Evolutionary conservation across 2,797 vertebrate species (phyloP), one percentile per base, ranked within the genome.

Genomic region (Hoplostethus mediterraneus): DNA sequence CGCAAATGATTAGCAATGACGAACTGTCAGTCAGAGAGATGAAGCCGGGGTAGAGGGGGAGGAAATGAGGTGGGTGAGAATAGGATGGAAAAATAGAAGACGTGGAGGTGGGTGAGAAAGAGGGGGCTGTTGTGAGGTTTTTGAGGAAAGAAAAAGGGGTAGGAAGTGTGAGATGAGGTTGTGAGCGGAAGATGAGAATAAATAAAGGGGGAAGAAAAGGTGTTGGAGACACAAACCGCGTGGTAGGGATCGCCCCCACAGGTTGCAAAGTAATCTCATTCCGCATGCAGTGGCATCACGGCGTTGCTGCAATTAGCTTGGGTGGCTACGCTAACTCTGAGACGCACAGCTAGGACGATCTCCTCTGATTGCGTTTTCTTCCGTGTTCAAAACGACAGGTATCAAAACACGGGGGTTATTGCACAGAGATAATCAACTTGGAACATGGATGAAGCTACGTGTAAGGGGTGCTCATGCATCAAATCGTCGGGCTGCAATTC

Each of bases 391-490:
- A 76, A 79, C 68, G 86, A 76, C 84, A 89, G 86, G 69, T 81
- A 82, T 76, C 82, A 83, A 71, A 71, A 83, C 80, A 45, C 5
- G 21, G 63, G 47, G 57, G 67, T 80, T 80, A 81, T 80, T 74
- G 82, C 79, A 71, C 7, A 0, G 72, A 62, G 73, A 82, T 87
- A 84, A 86, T 80, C 64, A 79, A 58, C 38, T 1, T 61, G 71
- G 88, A 82, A 90, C 88, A 88, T 88, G 82, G 49, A 88, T 88
- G 81, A 81, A 59, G 81, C 64, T 67, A 83, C 71, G 36, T 67
- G 73, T 52, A 67, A 1, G 12, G 2, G n/a, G 63, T 2, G 53
- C 67, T 67, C 57, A 13, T 0, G 52, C 65, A 65, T 74, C 57
- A 9, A 71, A 84, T 86, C 63, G 70, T 60, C 63, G 21, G 55